Evolutionary conservation across 2,797 vertebrate genomes (phyloP), one percentile per base, ranked within the genome.

Genomic region (Pelodytes ibericus): DNA sequence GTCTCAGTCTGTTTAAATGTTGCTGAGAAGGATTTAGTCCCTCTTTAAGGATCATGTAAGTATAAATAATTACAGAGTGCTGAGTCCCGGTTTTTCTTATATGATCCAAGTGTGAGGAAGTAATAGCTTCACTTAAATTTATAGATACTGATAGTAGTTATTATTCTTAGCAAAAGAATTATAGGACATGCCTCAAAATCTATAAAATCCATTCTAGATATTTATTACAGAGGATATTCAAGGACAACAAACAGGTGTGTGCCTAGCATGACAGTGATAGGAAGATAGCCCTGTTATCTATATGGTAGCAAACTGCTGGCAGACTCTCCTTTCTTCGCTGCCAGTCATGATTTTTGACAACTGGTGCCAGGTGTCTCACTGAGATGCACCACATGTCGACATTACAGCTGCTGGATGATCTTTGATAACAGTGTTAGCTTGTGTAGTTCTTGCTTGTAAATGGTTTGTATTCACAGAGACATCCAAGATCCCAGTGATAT

Each of bases 361-460:
- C 56, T 72, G 30, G 24, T 61, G 63, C 70, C 76, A 72, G 76
- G 62, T 68, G 76, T 41, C 62, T 51, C 18, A 27, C 18, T 59
- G 60, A 61, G 41, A 8, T 41, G 41, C 30, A 57, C 29, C 64
- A 68, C 70, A 68, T 79, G 70, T 72, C 36, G 9, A 62, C 62
- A 60, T 36, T 60, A 41, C 59, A 73, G 72, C 76, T 72, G 56
- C 31, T 30, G 63, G 73, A 81, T 69, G 33, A 60, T 18, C 51
- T 1, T 1, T 1, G 39, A 66, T 62, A 51, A 7, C 41, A 8
- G 27, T 1, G 62, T 4, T 24, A 69, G 69, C n/a, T 56, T 2
- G 71, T 69, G 82, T 59, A 80, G 72, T 82, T 75, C 58, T 84
- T 68, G 4, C 61, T 67, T 67, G 53, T 72, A 60, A 22, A 56